A percentile compares a stretch with the other conserved stretches of the same genome.
Evolutionary conservation across 2,113 vertebrate species (phyloP).

Genomic region (Gavialis gangeticus): DNA sequence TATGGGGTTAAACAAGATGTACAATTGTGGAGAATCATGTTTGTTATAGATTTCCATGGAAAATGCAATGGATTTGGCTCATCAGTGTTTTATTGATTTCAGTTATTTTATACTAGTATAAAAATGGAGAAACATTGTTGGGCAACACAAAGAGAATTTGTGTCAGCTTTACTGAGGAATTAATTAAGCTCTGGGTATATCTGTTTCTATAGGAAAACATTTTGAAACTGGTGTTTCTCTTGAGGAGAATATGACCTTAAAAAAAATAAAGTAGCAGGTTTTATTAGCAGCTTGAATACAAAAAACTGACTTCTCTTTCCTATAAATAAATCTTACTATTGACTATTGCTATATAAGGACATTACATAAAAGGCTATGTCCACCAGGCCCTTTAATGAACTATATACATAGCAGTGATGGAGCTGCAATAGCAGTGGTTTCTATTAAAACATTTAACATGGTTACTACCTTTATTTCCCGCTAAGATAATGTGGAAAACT

Average conservation of each 20-base stretch:
- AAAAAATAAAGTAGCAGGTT: neutral
- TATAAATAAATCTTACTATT: slow-evolving; percentile 14
- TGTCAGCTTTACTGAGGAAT: neutral
- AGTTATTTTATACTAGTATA: neutral
- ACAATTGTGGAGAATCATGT: neutral
- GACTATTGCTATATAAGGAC: slow-evolving; percentile 10
- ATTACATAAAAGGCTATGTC: neutral
- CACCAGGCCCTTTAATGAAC: neutral
- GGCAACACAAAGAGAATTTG: neutral
- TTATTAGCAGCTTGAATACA: slow-evolving; percentile 6
- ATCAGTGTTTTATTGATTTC: neutral
- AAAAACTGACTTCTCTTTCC: neutral
- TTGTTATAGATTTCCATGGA: neutral
- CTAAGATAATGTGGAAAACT: neutral
- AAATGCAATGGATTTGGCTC: neutral
- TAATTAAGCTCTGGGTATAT: neutral
- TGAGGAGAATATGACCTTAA: neutral
- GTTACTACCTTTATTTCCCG: neutral
- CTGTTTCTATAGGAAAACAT: neutral
- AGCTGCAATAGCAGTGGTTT: neutral
- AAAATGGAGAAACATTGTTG: neutral
- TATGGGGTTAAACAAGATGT: neutral
- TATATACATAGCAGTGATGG: neutral
- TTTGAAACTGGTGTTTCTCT: neutral
- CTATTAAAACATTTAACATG: neutral